Percentiles rank a stretch among this genome's conserved stretches.
Evolutionary conservation across 2,888 invertebrate species (phyloP).

Genomic region (Sipunculus nudus): DNA sequence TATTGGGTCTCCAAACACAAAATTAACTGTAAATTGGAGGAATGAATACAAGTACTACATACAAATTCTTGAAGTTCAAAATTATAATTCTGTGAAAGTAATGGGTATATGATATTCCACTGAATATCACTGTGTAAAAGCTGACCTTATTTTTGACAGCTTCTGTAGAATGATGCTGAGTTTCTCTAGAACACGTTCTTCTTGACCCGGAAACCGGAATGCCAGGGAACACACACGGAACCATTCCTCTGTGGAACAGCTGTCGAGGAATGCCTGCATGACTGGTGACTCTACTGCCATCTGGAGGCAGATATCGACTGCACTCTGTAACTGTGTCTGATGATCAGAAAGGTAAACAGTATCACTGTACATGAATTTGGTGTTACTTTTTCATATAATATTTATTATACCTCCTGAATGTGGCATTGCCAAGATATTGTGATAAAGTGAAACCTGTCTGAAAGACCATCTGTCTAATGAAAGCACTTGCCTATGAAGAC

Average conservation of each 20-base stretch:
- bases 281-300: slow-evolving; percentile 61
- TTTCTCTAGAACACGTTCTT: slow-evolving; percentile 57
- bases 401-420: too few relatives aligned
- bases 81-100: too few relatives aligned
- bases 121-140: too few relatives aligned
- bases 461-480: too few relatives aligned
- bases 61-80: too few relatives aligned
- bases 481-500: too few relatives aligned
- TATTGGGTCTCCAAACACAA: too few relatives aligned
- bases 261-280: slow-evolving; percentile 55
- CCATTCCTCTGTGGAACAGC: slow-evolving; percentile 61
- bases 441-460: too few relatives aligned
- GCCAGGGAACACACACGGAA: slow-evolving; percentile 61
- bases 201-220: slow-evolving; percentile 54
- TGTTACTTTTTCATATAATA: not conserved
- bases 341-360: not conserved
- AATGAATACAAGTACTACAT: too few relatives aligned
- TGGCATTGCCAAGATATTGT: too few relatives aligned
- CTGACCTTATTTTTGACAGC: slow-evolving; percentile 60
- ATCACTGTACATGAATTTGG: not conserved
- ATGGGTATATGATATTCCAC: too few relatives aligned
- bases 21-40: too few relatives aligned
- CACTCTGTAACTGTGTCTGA: slow-evolving; percentile 57
- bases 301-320: slow-evolving; percentile 60
- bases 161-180: slow-evolving; percentile 63